phyloP scores from a whole-genome alignment of 2,113 vertebrate species.

The Festucalex cinctus region DNA sequence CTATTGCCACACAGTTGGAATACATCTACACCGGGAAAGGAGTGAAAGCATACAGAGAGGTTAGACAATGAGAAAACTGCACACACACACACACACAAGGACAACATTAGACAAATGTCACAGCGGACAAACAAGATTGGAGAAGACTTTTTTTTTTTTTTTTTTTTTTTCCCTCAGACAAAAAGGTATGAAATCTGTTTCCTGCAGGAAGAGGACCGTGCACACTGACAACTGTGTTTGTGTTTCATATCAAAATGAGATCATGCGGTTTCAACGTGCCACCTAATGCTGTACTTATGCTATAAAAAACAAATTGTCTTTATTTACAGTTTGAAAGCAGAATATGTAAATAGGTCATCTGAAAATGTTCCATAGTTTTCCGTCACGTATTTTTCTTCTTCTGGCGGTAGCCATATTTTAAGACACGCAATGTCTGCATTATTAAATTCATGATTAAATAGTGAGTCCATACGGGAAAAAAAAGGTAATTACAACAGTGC shows the following conservation, averaged over 20 bases:
- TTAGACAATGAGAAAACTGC: slow-evolving; percentile 37
- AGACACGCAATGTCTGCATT: slow-evolving; percentile 12
- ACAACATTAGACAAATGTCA: slow-evolving; percentile 36
- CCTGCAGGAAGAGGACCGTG: slow-evolving; percentile 25
- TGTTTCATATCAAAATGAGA: slow-evolving; percentile 15
- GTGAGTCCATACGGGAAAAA: background rate
- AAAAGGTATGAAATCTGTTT: slow-evolving; percentile 12
- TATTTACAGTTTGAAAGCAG: slow-evolving; percentile 10
- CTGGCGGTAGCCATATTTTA: slow-evolving; percentile 2
- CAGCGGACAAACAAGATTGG: slow-evolving; percentile 25
- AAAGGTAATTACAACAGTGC: background rate
- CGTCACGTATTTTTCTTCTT: slow-evolving; percentile 5
- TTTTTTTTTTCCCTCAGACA: background rate
- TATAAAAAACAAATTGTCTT: slow-evolving; percentile 21
- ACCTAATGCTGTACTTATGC: slow-evolving; percentile 27
- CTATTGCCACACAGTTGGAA: slow-evolving; percentile 95
- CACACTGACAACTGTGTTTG: slow-evolving; percentile 10
- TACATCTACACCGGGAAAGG: slow-evolving; percentile 89
- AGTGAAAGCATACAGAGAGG: slow-evolving; percentile 38
- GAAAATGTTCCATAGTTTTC: slow-evolving; percentile 4
- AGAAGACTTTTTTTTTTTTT: slow-evolving; percentile 1
- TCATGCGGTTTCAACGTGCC: slow-evolving; percentile 33
- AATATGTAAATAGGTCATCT: background rate
- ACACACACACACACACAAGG: slow-evolving; percentile 6
- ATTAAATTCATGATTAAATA: slow-evolving; percentile 15